Evolutionary conservation across 2,888 invertebrate genomes (phyloP), one percentile per base, ranked within the genome.

Genomic region (Apomyelois bistriatella): DNA sequence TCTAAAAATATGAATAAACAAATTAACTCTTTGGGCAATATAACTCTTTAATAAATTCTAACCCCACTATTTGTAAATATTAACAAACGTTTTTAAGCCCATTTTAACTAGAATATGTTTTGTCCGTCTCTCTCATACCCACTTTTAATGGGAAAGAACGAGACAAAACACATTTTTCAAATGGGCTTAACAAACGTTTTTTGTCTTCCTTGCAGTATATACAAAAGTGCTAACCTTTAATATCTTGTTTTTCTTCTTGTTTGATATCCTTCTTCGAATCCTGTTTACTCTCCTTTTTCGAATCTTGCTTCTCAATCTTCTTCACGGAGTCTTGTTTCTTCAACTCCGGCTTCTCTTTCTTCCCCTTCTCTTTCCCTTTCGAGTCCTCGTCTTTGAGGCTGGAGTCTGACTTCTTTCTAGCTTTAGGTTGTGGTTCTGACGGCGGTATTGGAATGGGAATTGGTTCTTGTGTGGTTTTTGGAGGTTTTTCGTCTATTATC

Each of bases 331-430:
- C 82, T 37, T 80, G 79, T 38, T 82, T 85, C 57, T 79, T 82
- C 6, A 78, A 16, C 54, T 81, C 79, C 0, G 76, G 76, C 57
- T 79, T 80, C 9, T 79, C 79, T 53, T 65, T 78, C 13, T 61
- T 70, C 10, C 32, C 32, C 50, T 79, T 79, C 0, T 77, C 79
- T 59, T 80, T 83, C 0, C 58, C 41, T 66, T 83, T 86, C 1
- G 64, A 16, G 9, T 86, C 85, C 56, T 90, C 89, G 3, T 89
- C 89, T 65, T 87, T 88, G 38, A 85, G 67, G 52, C 85, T 85
- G 0, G 88, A 79, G 64, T 90, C 89, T 0, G 88, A 85, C 56
- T 87, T 89, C 65, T 88, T 88, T 28, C 87, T 70, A 1, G 77
- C 58, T 59, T 87, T 89, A 0, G 72, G 71, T 46, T 75, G 79